phyloP scores from a whole-genome alignment of 2,113 vertebrate genomes.

The Tachycineta bicolor region DNA sequence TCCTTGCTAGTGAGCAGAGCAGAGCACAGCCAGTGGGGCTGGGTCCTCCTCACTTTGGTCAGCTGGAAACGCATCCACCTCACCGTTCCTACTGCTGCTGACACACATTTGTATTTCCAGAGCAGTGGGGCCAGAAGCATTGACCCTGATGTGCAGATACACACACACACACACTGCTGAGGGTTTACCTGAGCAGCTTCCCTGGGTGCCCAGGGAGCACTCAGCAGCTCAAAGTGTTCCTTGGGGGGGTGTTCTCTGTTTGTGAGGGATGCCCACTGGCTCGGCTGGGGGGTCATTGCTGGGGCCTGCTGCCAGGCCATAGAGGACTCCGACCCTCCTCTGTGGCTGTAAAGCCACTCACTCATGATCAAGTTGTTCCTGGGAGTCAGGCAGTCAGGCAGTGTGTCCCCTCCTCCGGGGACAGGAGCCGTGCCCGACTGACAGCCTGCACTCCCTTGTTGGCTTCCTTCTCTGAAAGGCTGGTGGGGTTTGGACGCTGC shows the following conservation, averaged over 20 bases:
- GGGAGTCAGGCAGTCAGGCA: not conserved
- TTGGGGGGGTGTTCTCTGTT: not conserved
- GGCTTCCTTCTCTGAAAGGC: not conserved
- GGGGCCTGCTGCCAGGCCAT: not conserved
- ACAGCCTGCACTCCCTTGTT: not conserved
- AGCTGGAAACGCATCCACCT: fast-evolving
- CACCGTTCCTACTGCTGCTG: not conserved
- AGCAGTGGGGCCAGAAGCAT: fast-evolving
- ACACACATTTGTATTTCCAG: not conserved
- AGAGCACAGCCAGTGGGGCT: not conserved
- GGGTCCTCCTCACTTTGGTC: not conserved
- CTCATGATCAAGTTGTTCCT: not conserved
- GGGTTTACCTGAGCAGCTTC: not conserved
- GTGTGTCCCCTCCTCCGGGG: not conserved
- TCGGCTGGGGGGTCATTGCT: not conserved
- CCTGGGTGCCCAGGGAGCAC: not conserved
- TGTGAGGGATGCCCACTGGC: fast-evolving
- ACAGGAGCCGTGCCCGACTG: fast-evolving
- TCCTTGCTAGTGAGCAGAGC: not conserved
- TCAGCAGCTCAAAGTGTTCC: not conserved
- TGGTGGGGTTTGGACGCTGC: not conserved
- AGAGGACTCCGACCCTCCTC: not conserved
- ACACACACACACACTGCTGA: fast-evolving
- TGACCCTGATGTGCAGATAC: not conserved
- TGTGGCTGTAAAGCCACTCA: not conserved